Evolutionary conservation across 2,113 vertebrate genomes (phyloP).

Genomic region (Ptilorrhoa leucosticta): DNA sequence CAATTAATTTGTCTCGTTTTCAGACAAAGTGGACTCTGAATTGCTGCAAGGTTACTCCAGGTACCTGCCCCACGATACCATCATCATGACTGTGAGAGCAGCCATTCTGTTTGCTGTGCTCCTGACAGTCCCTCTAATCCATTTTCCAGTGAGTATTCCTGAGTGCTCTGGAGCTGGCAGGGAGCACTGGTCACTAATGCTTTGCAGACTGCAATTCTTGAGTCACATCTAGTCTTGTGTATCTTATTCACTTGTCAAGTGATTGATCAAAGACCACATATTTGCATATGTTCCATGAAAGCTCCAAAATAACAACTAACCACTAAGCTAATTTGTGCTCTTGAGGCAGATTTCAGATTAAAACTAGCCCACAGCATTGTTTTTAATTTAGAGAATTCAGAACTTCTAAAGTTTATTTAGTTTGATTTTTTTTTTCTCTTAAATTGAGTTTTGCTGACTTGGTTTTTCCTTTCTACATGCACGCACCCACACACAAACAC

Average conservation of each 20-base stretch:
- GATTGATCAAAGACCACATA: slow-evolving; percentile 70
- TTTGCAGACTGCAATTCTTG: slow-evolving; percentile 63
- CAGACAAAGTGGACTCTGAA: slow-evolving; percentile 87
- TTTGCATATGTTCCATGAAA: slow-evolving; percentile 66
- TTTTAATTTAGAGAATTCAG: slow-evolving; percentile 68
- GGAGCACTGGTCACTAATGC: slow-evolving; percentile 56
- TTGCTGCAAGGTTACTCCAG: slow-evolving; percentile 81
- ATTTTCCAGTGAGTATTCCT: slow-evolving; percentile 89
- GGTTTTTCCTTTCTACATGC: slow-evolving; percentile 61
- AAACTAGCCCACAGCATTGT: slow-evolving; percentile 63
- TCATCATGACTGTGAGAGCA: slow-evolving; percentile 84
- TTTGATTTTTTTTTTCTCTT: not conserved
- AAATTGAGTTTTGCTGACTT: slow-evolving; percentile 57
- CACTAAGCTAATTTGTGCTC: slow-evolving; percentile 72
- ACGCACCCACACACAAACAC: not conserved
- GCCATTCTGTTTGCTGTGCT: slow-evolving; percentile 87
- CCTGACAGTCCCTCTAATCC: slow-evolving; percentile 90
- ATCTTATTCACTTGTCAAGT: slow-evolving; percentile 72
- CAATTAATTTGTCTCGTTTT: slow-evolving; percentile 1
- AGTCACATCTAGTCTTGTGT: slow-evolving; percentile 60
- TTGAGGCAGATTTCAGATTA: slow-evolving; percentile 68
- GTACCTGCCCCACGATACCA: slow-evolving; percentile 80
- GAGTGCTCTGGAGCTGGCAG: not conserved
- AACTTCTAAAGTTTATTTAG: slow-evolving; percentile 61
- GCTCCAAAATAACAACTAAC: slow-evolving; percentile 64